phyloP scores from a whole-genome alignment of 2,113 vertebrate genomes.

The Vombatus ursinus region DNA sequence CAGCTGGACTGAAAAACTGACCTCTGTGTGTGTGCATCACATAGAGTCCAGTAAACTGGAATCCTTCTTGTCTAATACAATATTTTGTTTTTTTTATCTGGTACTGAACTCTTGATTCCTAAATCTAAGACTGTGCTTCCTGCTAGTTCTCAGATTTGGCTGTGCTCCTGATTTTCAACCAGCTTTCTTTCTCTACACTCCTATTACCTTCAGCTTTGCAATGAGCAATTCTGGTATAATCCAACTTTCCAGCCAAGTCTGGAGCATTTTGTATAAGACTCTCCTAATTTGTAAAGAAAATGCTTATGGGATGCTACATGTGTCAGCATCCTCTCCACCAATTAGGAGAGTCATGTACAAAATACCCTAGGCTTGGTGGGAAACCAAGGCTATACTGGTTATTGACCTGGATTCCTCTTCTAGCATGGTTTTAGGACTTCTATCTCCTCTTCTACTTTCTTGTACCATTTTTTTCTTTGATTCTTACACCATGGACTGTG shows the following conservation, averaged over 20 bases:
- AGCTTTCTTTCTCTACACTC: not conserved
- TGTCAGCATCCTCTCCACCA: not conserved
- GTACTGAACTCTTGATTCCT: not conserved
- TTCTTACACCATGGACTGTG: not conserved
- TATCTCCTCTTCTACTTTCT: not conserved
- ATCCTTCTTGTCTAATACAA: not conserved
- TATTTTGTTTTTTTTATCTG: not conserved
- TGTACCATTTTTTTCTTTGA: not conserved
- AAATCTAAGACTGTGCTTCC: not conserved
- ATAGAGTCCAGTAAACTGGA: not conserved
- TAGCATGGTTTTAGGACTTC: not conserved
- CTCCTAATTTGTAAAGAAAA: not conserved
- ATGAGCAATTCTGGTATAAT: not conserved
- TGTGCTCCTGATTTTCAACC: not conserved
- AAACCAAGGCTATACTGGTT: not conserved
- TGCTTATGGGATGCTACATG: not conserved
- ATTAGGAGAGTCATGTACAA: not conserved
- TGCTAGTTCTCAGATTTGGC: not conserved
- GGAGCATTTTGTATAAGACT: not conserved
- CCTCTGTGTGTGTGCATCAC: not conserved
- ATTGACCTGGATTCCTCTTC: not conserved
- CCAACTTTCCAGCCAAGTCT: not conserved
- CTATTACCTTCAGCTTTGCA: not conserved
- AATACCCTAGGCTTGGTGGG: not conserved
- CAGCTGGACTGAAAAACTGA: not conserved